Conservation (phyloP, 2,888 invertebrate species). For the Xestia ashworthii region DNA sequence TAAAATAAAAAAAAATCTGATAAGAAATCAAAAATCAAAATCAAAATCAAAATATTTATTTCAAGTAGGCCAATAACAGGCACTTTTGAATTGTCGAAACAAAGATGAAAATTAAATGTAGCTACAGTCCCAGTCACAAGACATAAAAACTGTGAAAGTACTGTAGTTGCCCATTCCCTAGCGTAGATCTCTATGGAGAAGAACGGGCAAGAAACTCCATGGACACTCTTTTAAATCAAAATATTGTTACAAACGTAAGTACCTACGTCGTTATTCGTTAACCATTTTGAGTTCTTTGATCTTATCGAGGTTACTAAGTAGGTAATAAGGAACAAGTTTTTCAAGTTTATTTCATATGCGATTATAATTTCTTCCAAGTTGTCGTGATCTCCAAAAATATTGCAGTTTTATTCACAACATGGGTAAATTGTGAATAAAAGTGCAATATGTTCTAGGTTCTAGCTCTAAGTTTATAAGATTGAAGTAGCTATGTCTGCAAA, state of each 20-base stretch:
- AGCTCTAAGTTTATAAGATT: not conserved
- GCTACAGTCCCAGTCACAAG: no score
- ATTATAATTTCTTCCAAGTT: not conserved
- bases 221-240: no score
- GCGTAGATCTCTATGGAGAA: no score
- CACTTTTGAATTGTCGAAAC: no score
- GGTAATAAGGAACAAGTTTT: not conserved
- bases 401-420: not conserved
- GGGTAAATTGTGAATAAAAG: not conserved
- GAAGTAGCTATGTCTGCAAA: not conserved
- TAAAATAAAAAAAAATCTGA: not conserved
- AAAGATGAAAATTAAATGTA: no score
- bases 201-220: no score
- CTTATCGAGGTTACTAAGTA: not conserved
- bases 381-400: not conserved
- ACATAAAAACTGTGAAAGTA: no score
- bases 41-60: no score
- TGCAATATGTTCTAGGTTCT: not conserved
- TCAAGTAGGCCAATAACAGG: no score
- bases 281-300: not conserved
- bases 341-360: constrained; percentile 8
- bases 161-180: no score
- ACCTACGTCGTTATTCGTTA: not conserved
- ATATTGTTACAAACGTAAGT: no score
- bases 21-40: not conserved